Base-by-base conservation (phyloP, 2,113 vertebrate genomes). In the Dicaeum eximium region DNA sequence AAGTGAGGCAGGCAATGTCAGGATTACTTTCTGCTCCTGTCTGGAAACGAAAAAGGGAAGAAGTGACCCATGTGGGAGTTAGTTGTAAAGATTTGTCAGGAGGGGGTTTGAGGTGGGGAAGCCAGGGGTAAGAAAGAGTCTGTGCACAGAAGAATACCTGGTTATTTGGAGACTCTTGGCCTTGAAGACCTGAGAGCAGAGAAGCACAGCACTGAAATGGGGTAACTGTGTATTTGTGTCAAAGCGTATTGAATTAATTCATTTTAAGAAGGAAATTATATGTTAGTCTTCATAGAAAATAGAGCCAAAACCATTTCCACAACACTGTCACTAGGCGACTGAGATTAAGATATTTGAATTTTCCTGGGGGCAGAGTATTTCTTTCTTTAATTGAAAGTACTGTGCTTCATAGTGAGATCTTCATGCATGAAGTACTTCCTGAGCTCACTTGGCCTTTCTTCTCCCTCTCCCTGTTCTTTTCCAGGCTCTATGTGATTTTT, bases 191-290 rank as follows among this genome's bases (percentile, higher is more conserved):
- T 67, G 56, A 71, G 47, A 73, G 35, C 0, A 0, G 72, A 74
- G 69, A 74, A 71, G 57, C 40, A 18, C 24, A 1, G 38, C 78
- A 13, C 2, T 81, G 61, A 85, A 92, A 82, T 85, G 74, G 74
- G 61, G 53, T 93, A 82, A 93, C 70, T 75, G 42, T 92, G 56
- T 72, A 44, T 94, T 96, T 96, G 35, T 78, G 74, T 94, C 51
- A 81, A 81, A 56, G 35, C 18, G 24, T 60, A 40, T 31, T 74
- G 51, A 84, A 84, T 94, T 71, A 85, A 87, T 90, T 93, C 40
- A n/a, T 85, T 90, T 40, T 28, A 9, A 64, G 31, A 75, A 79
- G 81, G 61, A 87, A 95, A 75, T 71, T 9, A 42, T 54, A 37
- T 0, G 2, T 66, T 3, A 74, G 53, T 17, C 53, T 71, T 64